Evolutionary conservation across 2,113 vertebrate genomes (phyloP).

Genomic region (Sorex fumeus): DNA sequence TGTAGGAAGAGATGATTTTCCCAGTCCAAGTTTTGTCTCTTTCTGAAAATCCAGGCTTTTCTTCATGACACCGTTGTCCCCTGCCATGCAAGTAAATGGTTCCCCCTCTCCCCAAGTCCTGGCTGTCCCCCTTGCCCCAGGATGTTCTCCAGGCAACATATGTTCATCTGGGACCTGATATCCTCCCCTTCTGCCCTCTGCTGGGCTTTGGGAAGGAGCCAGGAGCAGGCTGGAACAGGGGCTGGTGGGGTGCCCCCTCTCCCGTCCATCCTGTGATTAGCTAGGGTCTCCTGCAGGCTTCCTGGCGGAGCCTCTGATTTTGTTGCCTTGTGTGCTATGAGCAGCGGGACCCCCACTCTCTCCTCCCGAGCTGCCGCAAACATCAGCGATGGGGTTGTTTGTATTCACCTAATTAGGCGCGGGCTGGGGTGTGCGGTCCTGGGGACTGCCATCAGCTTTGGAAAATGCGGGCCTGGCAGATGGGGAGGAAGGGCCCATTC

Average conservation of each 20-base stretch:
- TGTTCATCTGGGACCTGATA: fast-evolving
- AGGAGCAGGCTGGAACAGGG: background rate
- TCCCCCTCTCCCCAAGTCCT: background rate
- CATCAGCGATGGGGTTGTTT: conserved; percentile 89
- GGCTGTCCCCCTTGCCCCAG: background rate
- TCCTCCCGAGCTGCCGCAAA: conserved; percentile 84
- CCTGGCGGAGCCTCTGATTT: conserved; percentile 71
- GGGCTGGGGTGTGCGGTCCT: conserved; percentile 77
- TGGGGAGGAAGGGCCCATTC: conserved; percentile 70
- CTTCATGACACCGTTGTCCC: background rate
- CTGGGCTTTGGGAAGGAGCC: conserved; percentile 5
- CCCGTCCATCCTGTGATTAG: conserved; percentile 54
- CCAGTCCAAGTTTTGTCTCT: too few relatives aligned
- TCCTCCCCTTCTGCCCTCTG: conserved; percentile 1
- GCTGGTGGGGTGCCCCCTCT: too few relatives aligned
- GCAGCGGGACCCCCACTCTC: conserved; percentile 81
- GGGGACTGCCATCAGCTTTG: conserved; percentile 83
- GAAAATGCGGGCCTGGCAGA: conserved; percentile 73
- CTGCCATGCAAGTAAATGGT: background rate
- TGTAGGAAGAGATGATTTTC: too few relatives aligned
- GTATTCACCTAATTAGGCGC: conserved; percentile 89
- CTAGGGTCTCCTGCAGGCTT: conserved; percentile 56
- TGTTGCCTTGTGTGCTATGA: conserved; percentile 81
- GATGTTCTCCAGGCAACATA: background rate
- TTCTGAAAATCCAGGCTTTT: background rate